phyloP scores from a whole-genome alignment of 2,797 vertebrate species.

The Macrochelys suwanniensis region DNA sequence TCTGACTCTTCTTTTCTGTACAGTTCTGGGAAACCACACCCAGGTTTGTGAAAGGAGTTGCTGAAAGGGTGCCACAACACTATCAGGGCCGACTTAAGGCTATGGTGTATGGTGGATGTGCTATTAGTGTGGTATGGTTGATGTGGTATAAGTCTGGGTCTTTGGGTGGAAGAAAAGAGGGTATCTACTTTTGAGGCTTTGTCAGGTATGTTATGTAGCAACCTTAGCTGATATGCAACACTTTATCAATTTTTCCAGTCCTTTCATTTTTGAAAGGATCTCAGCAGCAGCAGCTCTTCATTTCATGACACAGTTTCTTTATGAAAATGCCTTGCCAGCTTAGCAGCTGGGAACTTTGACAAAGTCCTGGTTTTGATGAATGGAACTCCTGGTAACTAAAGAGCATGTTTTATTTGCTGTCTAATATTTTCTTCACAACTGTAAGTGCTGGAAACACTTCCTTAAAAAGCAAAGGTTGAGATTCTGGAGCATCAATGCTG shows the following conservation, averaged over 20 bases:
- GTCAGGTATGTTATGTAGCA: neutral
- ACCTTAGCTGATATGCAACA: neutral
- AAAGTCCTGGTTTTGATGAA: neutral
- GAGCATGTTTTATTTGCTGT: neutral
- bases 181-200: neutral
- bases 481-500: neutral
- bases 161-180: neutral
- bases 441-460: neutral
- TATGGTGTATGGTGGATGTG: neutral
- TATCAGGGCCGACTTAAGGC: neutral
- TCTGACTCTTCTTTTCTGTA: neutral
- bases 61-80: neutral
- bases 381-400: neutral
- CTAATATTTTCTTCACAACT: neutral
- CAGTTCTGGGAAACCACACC: neutral
- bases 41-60: neutral
- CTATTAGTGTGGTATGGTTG: neutral
- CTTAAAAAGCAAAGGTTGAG: neutral
- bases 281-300: neutral
- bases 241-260: neutral
- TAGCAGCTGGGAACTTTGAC: neutral
- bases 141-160: neutral
- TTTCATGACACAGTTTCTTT: neutral
- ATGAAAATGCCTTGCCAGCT: neutral
- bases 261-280: neutral